Base-by-base conservation (phyloP, 2,888 invertebrate species). In the Drosophila meridiana region DNA sequence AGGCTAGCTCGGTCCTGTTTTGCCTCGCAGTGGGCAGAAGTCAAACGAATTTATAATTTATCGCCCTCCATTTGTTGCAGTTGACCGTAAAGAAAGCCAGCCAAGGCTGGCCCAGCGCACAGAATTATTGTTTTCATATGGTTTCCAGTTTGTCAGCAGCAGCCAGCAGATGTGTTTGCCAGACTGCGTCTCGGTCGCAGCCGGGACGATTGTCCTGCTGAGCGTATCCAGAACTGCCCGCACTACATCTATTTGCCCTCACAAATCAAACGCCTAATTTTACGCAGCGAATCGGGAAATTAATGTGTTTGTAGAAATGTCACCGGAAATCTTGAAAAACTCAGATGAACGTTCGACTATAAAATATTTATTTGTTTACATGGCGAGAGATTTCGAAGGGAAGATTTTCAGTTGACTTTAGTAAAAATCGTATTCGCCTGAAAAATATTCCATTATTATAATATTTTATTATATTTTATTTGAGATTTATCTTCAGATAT, bases 31-130 rank as follows among this genome's bases (percentile, higher is more conserved):
- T 78, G 90, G 81, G 70, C 86, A 85, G 90, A 87, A 87, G 89
- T 87, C 87, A 89, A 87, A 85, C 87, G 90, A 87, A 87, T 87
- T 85, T 87, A 86, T 87, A 87, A 87, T 87, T 87, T 87, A 87
- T 89, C 67, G 77, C 73, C 64, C 38, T 74, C 65, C 85, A 87
- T 90, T 89, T 74, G 73, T 82, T 86, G 90, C 87, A 87, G 80
- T 89, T 82, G 82, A 89, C 78, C 87, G 68, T 82, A 73, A 87
- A 76, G 74, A 78, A 73, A 74, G 14, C 59, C 20, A 65, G 36
- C 58, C 53, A 57, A 53, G 65, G 34, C 7, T 66, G 53, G 64
- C 43, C 50, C 69, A 68, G 61, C 55, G 72, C 45, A 73, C 73
- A 74, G 48, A 72, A 90, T 87, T 90, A 84, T 87, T 89, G 82